Conservation (phyloP, 2,888 invertebrate genomes). For the Drosophila phalerata region DNA sequence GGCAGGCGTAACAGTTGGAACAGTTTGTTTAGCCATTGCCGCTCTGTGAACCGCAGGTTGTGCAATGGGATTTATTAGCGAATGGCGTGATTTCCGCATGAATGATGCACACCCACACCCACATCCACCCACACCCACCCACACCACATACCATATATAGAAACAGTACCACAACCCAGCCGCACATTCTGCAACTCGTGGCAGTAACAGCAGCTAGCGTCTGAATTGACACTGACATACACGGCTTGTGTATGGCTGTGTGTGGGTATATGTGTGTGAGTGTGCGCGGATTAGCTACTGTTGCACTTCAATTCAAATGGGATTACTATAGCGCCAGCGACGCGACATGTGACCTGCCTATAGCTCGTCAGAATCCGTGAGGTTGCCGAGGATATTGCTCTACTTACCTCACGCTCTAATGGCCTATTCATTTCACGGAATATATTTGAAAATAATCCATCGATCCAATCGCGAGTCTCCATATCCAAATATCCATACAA, state of each 20-base stretch:
- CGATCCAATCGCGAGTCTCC: slow-evolving; percentile 95
- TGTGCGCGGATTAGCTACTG: slow-evolving; percentile 41
- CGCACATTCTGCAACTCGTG: slow-evolving; percentile 19
- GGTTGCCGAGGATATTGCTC: slow-evolving; percentile 12
- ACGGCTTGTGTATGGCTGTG: background rate
- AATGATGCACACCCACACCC: slow-evolving; percentile 45
- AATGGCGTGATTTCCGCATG: slow-evolving; percentile 67
- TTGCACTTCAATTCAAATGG: slow-evolving; percentile 60
- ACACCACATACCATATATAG: background rate
- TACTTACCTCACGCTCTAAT: slow-evolving; percentile 85
- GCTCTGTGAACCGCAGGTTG: slow-evolving; percentile 27
- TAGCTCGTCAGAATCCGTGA: slow-evolving; percentile 12
- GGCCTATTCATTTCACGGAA: slow-evolving; percentile 96
- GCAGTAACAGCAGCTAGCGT: slow-evolving; percentile 21
- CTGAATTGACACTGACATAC: slow-evolving; percentile 47
- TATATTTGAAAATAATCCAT: slow-evolving; percentile 95
- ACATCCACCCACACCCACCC: background rate
- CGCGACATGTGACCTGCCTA: slow-evolving; percentile 29
- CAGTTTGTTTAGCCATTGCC: slow-evolving; percentile 33
- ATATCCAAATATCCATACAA: slow-evolving; percentile 95
- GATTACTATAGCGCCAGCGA: slow-evolving; percentile 31
- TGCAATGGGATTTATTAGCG: slow-evolving; percentile 77
- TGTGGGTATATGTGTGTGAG: slow-evolving; percentile 15
- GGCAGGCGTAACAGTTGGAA: slow-evolving; percentile 35
- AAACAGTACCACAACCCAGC: slow-evolving; percentile 10